A percentile compares a stretch with the other conserved stretches of the same genome.
Conservation (phyloP, 2,113 vertebrate genomes). For the Psilopogon haemacephalus region DNA sequence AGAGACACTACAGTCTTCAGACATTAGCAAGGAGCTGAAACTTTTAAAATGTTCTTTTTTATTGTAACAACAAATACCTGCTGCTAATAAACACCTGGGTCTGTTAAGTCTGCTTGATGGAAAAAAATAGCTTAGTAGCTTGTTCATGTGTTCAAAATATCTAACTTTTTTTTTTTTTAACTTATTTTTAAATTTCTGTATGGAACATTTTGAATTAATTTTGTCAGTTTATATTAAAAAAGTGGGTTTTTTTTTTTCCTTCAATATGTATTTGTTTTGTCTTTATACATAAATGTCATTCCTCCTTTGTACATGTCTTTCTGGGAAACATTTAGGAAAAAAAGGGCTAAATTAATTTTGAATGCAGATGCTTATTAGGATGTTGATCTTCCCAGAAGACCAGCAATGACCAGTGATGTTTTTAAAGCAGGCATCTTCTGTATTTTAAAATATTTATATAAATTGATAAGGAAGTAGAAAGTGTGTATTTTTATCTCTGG, state of each 20-base stretch:
- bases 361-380: not conserved
- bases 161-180: not conserved
- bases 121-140: not conserved
- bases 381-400: not conserved
- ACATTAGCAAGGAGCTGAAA: not conserved
- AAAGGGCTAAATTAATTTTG: not conserved
- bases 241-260: not conserved
- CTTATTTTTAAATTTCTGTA: not conserved
- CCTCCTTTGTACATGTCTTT: accelerated
- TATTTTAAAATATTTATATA: not conserved
- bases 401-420: not conserved
- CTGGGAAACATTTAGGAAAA: not conserved
- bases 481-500: not conserved
- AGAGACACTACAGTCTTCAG: not conserved
- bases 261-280: not conserved
- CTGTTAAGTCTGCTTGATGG: accelerated
- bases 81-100: not conserved
- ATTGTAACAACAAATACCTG: too few relatives aligned
- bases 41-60: not conserved
- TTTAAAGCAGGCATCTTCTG: not conserved
- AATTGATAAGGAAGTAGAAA: not conserved
- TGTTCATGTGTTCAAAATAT: not conserved
- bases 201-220: not conserved
- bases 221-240: not conserved
- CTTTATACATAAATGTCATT: not conserved